These are phyloP conservation scores for Harpegnathos saltator DNA, from an alignment of 1,140 invertebrate species.

Conservation along the genomic window DNA sequence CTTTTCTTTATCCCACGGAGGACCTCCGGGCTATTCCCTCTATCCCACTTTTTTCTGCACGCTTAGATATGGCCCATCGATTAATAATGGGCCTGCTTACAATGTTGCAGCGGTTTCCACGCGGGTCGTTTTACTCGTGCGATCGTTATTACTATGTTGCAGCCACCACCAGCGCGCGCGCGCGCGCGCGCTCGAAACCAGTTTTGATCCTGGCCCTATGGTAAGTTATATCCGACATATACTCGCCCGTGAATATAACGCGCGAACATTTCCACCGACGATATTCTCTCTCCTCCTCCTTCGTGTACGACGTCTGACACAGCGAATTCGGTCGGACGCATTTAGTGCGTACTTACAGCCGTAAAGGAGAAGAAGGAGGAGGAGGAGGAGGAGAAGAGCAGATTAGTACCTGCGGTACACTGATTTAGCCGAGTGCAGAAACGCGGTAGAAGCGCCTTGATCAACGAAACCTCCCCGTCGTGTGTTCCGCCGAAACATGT, in stretches of 20 bases:
- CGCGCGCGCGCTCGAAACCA: constrained; percentile 50
- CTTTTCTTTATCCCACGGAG: constrained; percentile 19
- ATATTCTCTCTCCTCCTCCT: too few relatives aligned
- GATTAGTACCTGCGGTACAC: too few relatives aligned
- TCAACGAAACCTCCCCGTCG: too few relatives aligned
- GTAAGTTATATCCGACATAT: constrained; percentile 42
- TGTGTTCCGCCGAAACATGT: too few relatives aligned
- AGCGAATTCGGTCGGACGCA: too few relatives aligned
- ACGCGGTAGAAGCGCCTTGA: too few relatives aligned
- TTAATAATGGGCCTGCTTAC: constrained; percentile 60
- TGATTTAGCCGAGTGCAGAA: too few relatives aligned
- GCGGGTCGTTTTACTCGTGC: constrained; percentile 50
- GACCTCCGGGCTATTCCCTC: constrained; percentile 18
- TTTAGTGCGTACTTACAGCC: too few relatives aligned
- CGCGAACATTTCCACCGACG: constrained; percentile 31
- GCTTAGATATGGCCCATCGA: constrained; percentile 49
- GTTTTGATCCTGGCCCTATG: constrained; percentile 59
- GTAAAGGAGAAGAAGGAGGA: too few relatives aligned
- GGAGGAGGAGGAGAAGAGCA: too few relatives aligned
- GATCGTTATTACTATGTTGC: constrained; percentile 69
- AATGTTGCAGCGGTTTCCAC: constrained; percentile 37
- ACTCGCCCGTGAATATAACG: constrained; percentile 53
- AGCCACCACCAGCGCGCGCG: constrained; percentile 41
- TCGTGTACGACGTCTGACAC: too few relatives aligned
- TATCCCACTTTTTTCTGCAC: constrained; percentile 32